Conservation (phyloP, 2,797 vertebrate species). For the Bucorvus abyssinicus region DNA sequence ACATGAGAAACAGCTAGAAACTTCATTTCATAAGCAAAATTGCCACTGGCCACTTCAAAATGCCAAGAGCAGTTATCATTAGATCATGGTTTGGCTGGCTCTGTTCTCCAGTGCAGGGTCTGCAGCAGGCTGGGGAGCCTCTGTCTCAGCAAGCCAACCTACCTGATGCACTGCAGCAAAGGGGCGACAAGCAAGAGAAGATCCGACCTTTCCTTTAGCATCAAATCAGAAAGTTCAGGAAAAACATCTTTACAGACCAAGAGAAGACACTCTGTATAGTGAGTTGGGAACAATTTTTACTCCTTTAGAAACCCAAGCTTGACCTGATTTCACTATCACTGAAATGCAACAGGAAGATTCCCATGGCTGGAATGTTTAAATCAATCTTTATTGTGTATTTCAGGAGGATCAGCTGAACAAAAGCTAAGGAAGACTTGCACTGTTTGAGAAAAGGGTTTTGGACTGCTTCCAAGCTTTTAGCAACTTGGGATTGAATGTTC, state of each 20-base stretch:
- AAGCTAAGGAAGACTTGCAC: background rate
- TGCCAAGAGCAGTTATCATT: background rate
- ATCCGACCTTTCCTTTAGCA: background rate
- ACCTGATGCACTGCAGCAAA: background rate
- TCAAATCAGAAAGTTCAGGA: background rate
- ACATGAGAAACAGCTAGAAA: conserved; percentile 11
- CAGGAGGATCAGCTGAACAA: background rate
- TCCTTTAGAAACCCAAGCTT: background rate
- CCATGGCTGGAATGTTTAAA: background rate
- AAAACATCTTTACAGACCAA: background rate
- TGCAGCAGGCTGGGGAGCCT: background rate
- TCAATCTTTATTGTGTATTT: background rate
- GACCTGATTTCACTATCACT: background rate
- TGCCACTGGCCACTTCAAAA: conserved; percentile 12
- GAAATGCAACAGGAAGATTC: background rate
- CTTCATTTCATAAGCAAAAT: conserved; percentile 33
- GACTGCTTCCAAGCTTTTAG: background rate
- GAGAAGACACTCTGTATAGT: background rate
- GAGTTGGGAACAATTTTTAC: background rate
- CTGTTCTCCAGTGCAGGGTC: background rate
- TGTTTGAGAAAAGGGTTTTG: background rate
- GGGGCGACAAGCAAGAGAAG: background rate
- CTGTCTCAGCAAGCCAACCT: background rate
- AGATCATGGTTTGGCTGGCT: background rate
- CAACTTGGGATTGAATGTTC: background rate